These are phyloP conservation scores for Synanthedon vespiformis DNA, from an alignment of 2,888 invertebrate genomes.

Conservation along the genomic window DNA sequence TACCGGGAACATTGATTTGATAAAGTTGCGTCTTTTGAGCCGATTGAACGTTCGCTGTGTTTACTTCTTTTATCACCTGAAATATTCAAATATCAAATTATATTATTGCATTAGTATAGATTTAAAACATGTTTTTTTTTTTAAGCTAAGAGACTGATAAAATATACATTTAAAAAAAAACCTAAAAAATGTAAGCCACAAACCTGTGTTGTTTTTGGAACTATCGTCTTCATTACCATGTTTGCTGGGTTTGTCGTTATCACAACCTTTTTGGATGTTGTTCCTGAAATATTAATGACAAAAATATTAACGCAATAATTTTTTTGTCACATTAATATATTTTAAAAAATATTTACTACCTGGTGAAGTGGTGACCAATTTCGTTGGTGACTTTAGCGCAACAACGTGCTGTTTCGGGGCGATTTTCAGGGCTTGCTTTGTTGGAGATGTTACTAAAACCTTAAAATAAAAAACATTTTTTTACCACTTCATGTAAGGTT, in stretches of 20 bases:
- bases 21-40: conserved; percentile 70
- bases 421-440: conserved; percentile 47
- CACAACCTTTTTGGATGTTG: conserved; percentile 37
- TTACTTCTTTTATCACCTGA: conserved; percentile 34
- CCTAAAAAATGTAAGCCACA: conserved; percentile 1
- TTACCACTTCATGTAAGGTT: too few relatives aligned
- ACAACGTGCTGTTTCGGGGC: conserved; percentile 55
- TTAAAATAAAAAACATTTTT: conserved; percentile 13
- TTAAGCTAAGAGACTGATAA: too few relatives aligned
- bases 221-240: conserved; percentile 37
- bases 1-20: conserved; percentile 79
- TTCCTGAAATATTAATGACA: conserved; percentile 8
- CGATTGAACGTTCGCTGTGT: conserved; percentile 17
- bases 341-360: conserved; percentile 10
- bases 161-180: too few relatives aligned
- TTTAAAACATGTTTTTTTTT: too few relatives aligned
- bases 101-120: too few relatives aligned
- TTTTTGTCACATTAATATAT: too few relatives aligned
- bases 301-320: too few relatives aligned
- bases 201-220: conserved; percentile 34
- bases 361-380: conserved; percentile 75
- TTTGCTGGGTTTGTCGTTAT: conserved; percentile 35
- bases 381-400: conserved; percentile 75
- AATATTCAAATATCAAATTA: conserved; percentile 1
- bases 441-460: conserved; percentile 54